Evolutionary conservation across 2,797 vertebrate genomes (phyloP), one percentile per base, ranked within the genome.

Genomic region (Pseudochirops cupreus): DNA sequence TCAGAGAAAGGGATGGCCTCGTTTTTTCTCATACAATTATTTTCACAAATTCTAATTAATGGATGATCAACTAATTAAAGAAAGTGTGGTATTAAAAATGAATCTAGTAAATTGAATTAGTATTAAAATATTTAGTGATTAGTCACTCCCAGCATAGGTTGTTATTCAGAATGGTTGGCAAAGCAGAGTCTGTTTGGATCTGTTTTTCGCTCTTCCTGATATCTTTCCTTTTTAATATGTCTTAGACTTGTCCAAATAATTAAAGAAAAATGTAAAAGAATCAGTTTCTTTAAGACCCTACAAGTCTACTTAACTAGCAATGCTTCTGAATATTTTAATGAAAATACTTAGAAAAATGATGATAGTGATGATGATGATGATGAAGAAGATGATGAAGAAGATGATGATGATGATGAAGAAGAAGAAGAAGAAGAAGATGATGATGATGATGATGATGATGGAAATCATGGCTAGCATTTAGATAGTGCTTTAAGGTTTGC

Each of bases 11-110:
- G 52, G 10, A 93, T 92, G 31, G 82, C 96, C 24, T 1, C 97
- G 97, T 97, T 96, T 50, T 67, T 96, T 96, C 24, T 67, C 93
- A 9, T 96, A 91, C 5, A 95, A 67, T 92, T 94, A 11, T 97
- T 97, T 91, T 89, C 29, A 92, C 56, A 97, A 95, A 94, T 95
- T 96, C 95, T 57, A 46, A 39, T 98, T 98, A 95, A 97, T 95
- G 92, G 97, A 67, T 98, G 95, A 97, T 91, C 87, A 97, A 89
- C 62, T 98, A 95, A 95, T 96, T 97, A 93, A 74, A 97, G 57
- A 95, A 29, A 28, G 91, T 92, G 26, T 58, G 33, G 46, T 94
- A 10, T 94, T 94, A 31, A 97, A 98, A 98, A 98, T 94, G 12
- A 97, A 97, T 93, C 0, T 0, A 98, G 95, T 62, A 95, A 58